Evolutionary conservation across 1,140 invertebrate species (phyloP).

Genomic region (Lordiphosa collinella): DNA sequence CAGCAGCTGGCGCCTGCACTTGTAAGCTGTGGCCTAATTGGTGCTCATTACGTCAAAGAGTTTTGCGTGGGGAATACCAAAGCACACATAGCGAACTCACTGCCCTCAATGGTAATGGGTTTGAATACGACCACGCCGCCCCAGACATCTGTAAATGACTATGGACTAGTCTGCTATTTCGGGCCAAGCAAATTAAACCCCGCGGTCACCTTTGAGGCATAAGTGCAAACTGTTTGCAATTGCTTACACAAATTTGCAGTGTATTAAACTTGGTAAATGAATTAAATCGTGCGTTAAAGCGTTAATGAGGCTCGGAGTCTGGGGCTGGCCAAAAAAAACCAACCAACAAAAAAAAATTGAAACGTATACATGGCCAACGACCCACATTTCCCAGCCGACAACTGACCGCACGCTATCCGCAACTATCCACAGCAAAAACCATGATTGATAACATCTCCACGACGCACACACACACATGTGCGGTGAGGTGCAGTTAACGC

Average conservation of each 20-base stretch:
- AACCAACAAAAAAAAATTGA: not conserved
- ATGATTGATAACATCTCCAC: constrained; percentile 74
- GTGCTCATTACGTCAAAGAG: constrained; percentile 70
- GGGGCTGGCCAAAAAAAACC: not conserved
- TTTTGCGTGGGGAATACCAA: constrained; percentile 64
- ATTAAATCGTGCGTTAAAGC: constrained; percentile 60
- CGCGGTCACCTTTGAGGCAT: not conserved
- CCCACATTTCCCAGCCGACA: constrained; percentile 50
- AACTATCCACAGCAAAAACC: constrained; percentile 72
- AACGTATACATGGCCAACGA: constrained; percentile 12
- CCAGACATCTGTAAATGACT: constrained; percentile 11
- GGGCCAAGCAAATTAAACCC: constrained; percentile 5
- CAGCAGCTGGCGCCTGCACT: constrained; percentile 19
- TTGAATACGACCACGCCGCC: constrained; percentile 45
- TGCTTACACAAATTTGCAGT: no score
- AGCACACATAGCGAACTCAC: constrained; percentile 53
- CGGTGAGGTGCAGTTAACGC: not conserved
- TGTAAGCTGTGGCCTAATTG: constrained; percentile 65
- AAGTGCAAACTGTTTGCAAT: no score
- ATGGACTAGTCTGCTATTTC: constrained; percentile 1
- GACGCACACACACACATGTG: constrained; percentile 36
- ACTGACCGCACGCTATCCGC: constrained; percentile 62
- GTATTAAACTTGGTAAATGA: constrained; percentile 31
- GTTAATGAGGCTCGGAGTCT: constrained; percentile 47
- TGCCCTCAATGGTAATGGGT: constrained; percentile 35